These are phyloP conservation scores for Drosophila atripex DNA, from an alignment of 2,888 invertebrate species.

Conservation along the genomic window DNA sequence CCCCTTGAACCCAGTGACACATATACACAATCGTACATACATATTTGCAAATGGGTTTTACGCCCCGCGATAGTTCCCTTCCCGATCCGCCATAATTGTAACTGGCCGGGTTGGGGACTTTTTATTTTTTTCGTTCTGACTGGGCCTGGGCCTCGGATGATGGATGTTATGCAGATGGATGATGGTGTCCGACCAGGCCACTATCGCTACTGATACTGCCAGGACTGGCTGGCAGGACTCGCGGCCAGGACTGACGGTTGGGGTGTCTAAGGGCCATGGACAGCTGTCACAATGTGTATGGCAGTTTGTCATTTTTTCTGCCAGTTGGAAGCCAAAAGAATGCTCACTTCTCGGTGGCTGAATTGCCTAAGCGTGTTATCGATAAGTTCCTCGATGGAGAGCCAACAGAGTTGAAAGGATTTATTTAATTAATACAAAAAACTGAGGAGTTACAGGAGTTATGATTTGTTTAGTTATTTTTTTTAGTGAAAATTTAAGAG, in stretches of 20 bases:
- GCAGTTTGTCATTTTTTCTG: conserved; percentile 61
- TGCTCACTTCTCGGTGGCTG: conserved; percentile 2
- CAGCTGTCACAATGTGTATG: conserved; percentile 55
- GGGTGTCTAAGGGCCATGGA: conserved; percentile 27
- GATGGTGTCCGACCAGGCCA: conserved; percentile 48
- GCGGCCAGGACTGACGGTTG: background rate
- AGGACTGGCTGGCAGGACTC: background rate
- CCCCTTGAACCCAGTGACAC: conserved; percentile 12
- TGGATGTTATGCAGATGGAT: conserved; percentile 70
- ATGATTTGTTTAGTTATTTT: too few species aligned
- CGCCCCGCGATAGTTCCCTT: conserved; percentile 8
- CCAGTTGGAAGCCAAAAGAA: background rate
- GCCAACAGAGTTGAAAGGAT: background rate
- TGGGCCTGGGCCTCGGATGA: conserved; percentile 50
- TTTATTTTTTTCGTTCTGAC: conserved; percentile 37
- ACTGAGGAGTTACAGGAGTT: too few species aligned
- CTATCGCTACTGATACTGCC: conserved; percentile 27
- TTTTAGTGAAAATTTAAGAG: too few species aligned
- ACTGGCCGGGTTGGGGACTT: conserved; percentile 48
- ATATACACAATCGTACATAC: conserved; percentile 20
- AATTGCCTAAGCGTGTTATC: conserved; percentile 14
- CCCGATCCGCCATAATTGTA: conserved; percentile 67
- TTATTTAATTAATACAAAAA: background rate
- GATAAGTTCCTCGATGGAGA: conserved; percentile 2
- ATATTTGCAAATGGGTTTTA: conserved; percentile 71